Conservation (phyloP, 2,888 invertebrate genomes). For the Macrosiphum euphorbiae region DNA sequence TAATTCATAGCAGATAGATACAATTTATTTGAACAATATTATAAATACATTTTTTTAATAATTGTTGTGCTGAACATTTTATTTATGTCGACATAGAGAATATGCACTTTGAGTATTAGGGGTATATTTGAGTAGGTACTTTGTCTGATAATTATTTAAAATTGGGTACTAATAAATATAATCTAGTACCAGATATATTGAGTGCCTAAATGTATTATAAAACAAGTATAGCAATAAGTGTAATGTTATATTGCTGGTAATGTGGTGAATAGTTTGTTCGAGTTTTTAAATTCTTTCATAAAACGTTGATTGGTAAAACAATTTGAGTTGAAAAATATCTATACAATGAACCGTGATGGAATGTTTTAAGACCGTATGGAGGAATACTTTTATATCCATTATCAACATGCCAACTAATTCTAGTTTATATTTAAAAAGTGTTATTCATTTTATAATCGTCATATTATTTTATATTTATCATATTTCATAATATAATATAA, state of each 20-base stretch:
- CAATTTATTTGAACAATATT: not conserved
- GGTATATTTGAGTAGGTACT: not conserved
- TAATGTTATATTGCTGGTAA: not conserved
- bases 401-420: not conserved
- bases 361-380: slow-evolving; percentile 13
- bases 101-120: not conserved
- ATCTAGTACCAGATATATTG: not conserved
- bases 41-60: not conserved
- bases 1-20: not conserved
- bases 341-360: not conserved
- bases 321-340: not conserved
- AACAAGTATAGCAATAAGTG: not conserved
- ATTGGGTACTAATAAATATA: not conserved
- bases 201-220: not conserved
- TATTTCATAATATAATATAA: not conserved
- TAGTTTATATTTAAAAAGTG: not conserved
- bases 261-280: not conserved
- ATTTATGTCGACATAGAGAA: not conserved
- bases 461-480: not conserved
- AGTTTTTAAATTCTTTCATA: not conserved
- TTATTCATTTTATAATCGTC: not conserved
- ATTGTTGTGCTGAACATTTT: not conserved
- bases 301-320: not conserved
- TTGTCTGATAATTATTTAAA: not conserved
- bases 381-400: not conserved